Conservation (phyloP, 1,140 invertebrate species). For the Lanistes nyassanus region DNA sequence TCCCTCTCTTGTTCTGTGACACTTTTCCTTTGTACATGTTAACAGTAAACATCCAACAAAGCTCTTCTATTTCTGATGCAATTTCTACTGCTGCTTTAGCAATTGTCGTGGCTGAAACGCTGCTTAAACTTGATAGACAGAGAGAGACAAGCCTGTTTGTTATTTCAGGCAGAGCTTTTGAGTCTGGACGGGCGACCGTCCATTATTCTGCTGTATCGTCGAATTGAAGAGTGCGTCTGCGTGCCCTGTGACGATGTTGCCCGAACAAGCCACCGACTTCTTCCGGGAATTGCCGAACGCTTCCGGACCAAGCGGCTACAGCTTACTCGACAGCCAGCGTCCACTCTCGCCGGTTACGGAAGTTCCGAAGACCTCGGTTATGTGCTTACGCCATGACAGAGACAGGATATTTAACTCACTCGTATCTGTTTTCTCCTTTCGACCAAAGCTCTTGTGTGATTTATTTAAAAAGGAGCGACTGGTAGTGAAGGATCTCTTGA, state of each 20-base stretch:
- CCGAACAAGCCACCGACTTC: too few species aligned
- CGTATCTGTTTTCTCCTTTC: background rate
- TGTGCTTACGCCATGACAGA: background rate
- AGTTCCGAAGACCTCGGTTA: background rate
- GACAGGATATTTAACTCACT: background rate
- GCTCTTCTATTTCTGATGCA: too few species aligned
- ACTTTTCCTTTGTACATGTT: too few species aligned
- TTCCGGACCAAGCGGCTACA: background rate
- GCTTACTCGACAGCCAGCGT: background rate
- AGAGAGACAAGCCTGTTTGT: background rate
- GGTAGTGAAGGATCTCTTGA: too few species aligned
- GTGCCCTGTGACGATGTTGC: background rate
- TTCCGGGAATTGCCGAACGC: background rate
- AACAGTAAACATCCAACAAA: too few species aligned
- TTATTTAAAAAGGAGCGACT: too few species aligned
- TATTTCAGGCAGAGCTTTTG: background rate
- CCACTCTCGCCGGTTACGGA: background rate
- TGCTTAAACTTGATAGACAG: too few species aligned
- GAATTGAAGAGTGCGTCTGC: conserved; percentile 4
- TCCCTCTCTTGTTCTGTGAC: background rate
- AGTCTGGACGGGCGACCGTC: background rate
- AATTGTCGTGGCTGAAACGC: too few species aligned
- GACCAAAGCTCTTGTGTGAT: too few species aligned
- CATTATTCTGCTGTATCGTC: background rate
- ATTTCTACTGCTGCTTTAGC: too few species aligned